These are phyloP conservation scores for Gallinago stenura DNA, from an alignment of 2,797 vertebrate genomes.

Conservation along the genomic window DNA sequence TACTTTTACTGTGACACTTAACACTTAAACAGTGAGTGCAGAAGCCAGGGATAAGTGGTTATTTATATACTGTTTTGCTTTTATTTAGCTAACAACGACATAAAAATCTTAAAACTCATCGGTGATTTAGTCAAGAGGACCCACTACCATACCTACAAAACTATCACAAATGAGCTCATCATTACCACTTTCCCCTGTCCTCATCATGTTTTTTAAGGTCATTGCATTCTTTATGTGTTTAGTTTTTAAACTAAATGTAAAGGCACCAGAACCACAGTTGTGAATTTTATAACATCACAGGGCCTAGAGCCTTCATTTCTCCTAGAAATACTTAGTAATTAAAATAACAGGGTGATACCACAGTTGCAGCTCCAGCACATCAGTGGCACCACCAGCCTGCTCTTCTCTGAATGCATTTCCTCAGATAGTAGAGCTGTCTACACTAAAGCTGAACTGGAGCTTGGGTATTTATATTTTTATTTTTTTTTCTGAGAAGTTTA, in stretches of 20 bases:
- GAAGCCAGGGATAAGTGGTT: not conserved
- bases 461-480: fast-evolving
- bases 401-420: not conserved
- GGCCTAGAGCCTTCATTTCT: not conserved
- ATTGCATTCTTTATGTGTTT: not conserved
- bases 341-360: not conserved
- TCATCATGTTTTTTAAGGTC: not conserved
- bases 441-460: not conserved
- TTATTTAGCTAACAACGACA: not conserved
- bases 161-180: not conserved
- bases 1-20: not conserved
- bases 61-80: not conserved
- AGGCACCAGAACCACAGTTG: not conserved
- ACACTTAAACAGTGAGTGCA: not conserved
- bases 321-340: not conserved
- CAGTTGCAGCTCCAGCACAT: not conserved
- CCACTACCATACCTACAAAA: not conserved
- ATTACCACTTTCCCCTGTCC: not conserved
- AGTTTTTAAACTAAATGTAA: not conserved
- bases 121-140: not conserved
- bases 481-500: not conserved
- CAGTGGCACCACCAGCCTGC: fast-evolving
- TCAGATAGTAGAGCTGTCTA: not conserved
- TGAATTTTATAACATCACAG: not conserved
- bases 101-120: not conserved